Conservation (phyloP, 2,797 vertebrate species). For the Coregonus ussuriensis region DNA sequence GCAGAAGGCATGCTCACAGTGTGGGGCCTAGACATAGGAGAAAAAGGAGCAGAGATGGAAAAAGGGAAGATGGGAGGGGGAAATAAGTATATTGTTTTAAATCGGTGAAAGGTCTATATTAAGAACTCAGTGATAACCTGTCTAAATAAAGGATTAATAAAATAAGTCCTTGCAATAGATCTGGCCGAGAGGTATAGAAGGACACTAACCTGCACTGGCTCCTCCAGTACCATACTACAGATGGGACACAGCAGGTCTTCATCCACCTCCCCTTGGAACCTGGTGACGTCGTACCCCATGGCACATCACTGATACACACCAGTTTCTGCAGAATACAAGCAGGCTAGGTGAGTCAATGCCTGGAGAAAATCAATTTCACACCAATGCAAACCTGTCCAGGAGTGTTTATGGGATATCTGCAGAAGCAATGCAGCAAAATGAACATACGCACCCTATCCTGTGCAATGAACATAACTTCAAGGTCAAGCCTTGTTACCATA, state of each 20-base stretch:
- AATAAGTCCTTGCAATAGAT: neutral
- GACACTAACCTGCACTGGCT: conserved; percentile 90
- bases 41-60: too few species aligned
- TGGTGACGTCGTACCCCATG: conserved; percentile 98
- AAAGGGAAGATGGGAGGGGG: too few species aligned
- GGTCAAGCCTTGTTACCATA: neutral
- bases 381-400: too few species aligned
- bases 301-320: conserved; percentile 85
- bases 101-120: conserved; percentile 12
- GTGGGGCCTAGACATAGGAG: conserved; percentile 81
- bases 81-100: neutral
- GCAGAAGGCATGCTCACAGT: conserved; percentile 99
- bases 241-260: conserved; percentile 98
- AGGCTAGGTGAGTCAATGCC: neutral
- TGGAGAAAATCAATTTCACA: neutral
- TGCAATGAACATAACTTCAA: neutral
- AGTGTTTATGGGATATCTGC: neutral
- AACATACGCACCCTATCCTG: neutral
- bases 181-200: neutral
- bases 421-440: neutral
- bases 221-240: conserved; percentile 97
- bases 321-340: conserved; percentile 53
- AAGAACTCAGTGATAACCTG: neutral
- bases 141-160: too few species aligned
- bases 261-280: conserved; percentile 98